These are phyloP conservation scores for Limulus polyphemus DNA, from an alignment of 2,888 invertebrate genomes.

Conservation along the genomic window DNA sequence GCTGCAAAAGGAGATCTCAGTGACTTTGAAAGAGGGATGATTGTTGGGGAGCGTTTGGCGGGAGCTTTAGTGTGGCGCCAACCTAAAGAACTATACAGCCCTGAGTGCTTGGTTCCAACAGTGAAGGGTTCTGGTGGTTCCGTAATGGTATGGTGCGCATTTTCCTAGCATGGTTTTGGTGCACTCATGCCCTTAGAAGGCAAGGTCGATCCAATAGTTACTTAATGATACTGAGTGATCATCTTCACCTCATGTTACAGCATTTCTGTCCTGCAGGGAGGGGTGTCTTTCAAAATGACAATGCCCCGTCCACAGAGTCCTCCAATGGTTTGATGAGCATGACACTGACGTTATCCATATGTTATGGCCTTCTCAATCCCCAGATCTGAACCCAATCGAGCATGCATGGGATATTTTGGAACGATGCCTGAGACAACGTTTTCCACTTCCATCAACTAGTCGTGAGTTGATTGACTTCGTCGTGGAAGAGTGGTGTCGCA, in stretches of 20 bases:
- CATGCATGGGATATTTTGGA: constrained; percentile 3
- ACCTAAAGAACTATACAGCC: no score
- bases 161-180: no score
- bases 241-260: no score
- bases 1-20: no score
- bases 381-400: constrained; percentile 6
- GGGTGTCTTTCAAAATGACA: constrained; percentile 4
- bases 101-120: no score
- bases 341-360: constrained; percentile 2
- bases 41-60: background rate
- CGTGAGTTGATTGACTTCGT: background rate
- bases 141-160: no score
- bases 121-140: no score
- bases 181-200: no score
- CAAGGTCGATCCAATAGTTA: no score
- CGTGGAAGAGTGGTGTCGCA: background rate
- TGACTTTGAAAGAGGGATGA: constrained; percentile 2
- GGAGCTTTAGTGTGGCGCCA: background rate
- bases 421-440: constrained; percentile 2
- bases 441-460: background rate
- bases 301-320: constrained; percentile 5
- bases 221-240: no score
- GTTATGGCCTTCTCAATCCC: constrained; percentile 1
- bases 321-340: constrained; percentile 7
- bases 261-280: no score